Base-by-base conservation (phyloP, 2,797 vertebrate genomes). In the Darevskia nairensis region DNA sequence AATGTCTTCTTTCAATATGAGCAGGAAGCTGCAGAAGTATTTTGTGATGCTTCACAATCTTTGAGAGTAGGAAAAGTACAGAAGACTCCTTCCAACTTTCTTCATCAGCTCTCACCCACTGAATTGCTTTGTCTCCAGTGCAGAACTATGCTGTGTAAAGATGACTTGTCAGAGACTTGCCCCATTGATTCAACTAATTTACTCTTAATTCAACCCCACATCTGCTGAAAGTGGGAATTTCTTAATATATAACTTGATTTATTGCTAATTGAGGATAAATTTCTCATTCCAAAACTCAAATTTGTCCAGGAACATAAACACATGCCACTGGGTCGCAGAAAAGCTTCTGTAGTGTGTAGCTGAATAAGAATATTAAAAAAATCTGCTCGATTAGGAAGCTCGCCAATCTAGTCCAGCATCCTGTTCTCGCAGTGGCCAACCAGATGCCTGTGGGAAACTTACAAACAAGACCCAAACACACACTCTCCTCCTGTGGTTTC, bases 1-100 rank as follows among this genome's bases (percentile, higher is more conserved):
- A 89, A 35, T 88, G 84, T 84, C 88, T 77, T 25, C 81, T 29
- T 80, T 87, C 82, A 82, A 91, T 90, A 82, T 89, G 80, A 92
- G 87, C 6, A 72, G 91, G 86, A 88, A 79, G 35, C 41, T 21
- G 82, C 11, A 82, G 84, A 72, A 94, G 39, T 32, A 55, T 50
- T 87, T n/a, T 50, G 13, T 35, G n/a, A 66, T 68, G 59, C n/a
- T 77, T 25, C 55, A 44, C 13, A 68, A 4, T 88, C 25, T 77
- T 66, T 35, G 27, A 85, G 77, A 77, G 6, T 23, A 9, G 25
- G 15, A 32, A 84, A 72, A 23, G 66, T 86, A 55, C 64, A 27
- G 19, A 89, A 72, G 10, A 23, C 8, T 66, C 32, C 4, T 27
- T 88, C 66, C 32, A 25, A 64, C 64, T 32, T 9, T 44, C 68